Percentiles rank a stretch among this genome's conserved stretches.
phyloP scores from a whole-genome alignment of 2,888 invertebrate species.

The Agriotes lineatus region DNA sequence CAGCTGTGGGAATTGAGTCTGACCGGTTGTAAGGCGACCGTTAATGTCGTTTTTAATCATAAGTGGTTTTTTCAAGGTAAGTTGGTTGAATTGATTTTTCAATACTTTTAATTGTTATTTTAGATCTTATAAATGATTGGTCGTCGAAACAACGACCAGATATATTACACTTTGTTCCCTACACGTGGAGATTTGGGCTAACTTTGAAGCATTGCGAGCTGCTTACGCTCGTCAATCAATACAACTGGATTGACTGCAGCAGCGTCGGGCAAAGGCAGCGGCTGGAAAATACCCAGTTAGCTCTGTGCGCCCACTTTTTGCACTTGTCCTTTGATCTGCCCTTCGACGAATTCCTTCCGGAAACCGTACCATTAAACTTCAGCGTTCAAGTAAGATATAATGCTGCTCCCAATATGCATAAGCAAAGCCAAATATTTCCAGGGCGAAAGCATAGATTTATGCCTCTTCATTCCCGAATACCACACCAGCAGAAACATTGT shows the following conservation, averaged over 20 bases:
- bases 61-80: slow-evolving; percentile 92
- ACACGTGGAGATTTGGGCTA: slow-evolving; percentile 94
- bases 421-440: slow-evolving; percentile 49
- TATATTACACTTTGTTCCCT: slow-evolving; percentile 94
- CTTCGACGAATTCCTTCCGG: slow-evolving; percentile 93
- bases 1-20: slow-evolving; percentile 94
- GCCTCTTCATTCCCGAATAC: slow-evolving; percentile 91
- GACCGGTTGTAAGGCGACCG: slow-evolving; percentile 94
- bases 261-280: slow-evolving; percentile 82
- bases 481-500: slow-evolving; percentile 88
- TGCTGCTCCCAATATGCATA: background rate
- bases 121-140: slow-evolving; percentile 97
- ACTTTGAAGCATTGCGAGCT: slow-evolving; percentile 95
- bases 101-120: slow-evolving; percentile 25
- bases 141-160: slow-evolving; percentile 93
- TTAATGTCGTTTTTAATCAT: slow-evolving; percentile 92
- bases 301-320: slow-evolving; percentile 93
- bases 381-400: slow-evolving; percentile 88
- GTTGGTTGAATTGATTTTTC: background rate
- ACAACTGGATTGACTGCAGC: slow-evolving; percentile 99
- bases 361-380: slow-evolving; percentile 88
- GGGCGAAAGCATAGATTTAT: slow-evolving; percentile 93
- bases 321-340: slow-evolving; percentile 95
- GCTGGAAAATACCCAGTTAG: slow-evolving; percentile 90
- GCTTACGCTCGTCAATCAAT: slow-evolving; percentile 92